Evolutionary conservation across 2,113 vertebrate species (phyloP), one percentile per base, ranked within the genome.

Genomic region (Lepus americanus): DNA sequence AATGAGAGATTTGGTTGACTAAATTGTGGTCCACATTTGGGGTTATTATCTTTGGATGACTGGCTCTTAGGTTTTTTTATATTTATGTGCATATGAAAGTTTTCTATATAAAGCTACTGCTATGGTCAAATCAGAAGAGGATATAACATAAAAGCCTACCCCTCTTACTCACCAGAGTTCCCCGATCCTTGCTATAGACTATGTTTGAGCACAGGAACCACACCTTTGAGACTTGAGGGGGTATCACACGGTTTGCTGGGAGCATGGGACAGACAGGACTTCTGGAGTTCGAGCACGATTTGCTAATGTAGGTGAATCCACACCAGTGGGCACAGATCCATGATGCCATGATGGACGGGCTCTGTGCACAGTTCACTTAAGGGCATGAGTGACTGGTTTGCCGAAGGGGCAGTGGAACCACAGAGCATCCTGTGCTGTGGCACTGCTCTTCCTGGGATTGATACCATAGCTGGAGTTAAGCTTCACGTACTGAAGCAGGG

Each of bases 251-350:
- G 44, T 61, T 63, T 67, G 64, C 87, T 22, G 55, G 64, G 2
- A 11, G 17, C 0, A 5, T 11, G 73, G 29, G 67, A 2, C 3
- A 27, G 33, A 23, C 19, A 8, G 8, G 8, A 16, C 8, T 55
- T 51, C 2, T 4, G 33, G 27, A 6, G 23, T 22, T 3, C 67
- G 3, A 22, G 14, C 8, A 89, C 4, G n/a, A 55, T 19, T 49
- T 5, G 13, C 14, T 12, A 6, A 72, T 19, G 33, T 5, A 0
- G 0, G 0, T 1, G 70, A 3, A 67, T 17, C 59, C 0, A 0
- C 0, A 3, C 23, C 39, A 8, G 22, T 9, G 11, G 61, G 44
- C 83, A 23, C 19, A 23, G 0, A 3, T 0, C 3, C 29, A 9
- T 9, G 51, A 11, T 14, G 23, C 3, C 29, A 9, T 9, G 51